Conservation (phyloP, 2,797 vertebrate species). For the Amphiprion clarkii region DNA sequence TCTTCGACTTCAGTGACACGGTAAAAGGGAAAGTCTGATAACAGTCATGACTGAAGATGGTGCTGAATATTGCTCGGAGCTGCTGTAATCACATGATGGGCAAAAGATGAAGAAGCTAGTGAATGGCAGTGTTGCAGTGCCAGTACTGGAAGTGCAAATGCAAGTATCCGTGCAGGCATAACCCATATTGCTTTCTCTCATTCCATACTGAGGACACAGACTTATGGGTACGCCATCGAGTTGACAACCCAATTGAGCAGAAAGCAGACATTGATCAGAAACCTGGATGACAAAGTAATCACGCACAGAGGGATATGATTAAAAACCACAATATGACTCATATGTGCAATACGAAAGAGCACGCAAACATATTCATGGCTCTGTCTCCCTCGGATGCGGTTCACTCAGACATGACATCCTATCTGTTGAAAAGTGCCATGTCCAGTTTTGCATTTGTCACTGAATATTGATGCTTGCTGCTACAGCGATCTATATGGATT, state of each 20-base stretch:
- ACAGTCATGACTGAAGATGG: not conserved
- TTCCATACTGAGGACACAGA: conserved; percentile 8
- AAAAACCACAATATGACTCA: conserved; percentile 8
- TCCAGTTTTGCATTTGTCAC: not conserved
- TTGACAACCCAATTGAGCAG: conserved; percentile 15
- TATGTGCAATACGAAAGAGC: not conserved
- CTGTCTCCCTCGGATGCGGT: not conserved
- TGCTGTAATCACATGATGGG: not conserved
- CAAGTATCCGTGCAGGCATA: not conserved
- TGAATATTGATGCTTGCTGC: conserved; percentile 3
- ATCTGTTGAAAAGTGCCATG: not conserved
- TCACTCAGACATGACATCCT: conserved; percentile 1
- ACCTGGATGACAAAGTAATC: conserved; percentile 14
- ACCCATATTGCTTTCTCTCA: not conserved
- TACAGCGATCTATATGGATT: not conserved
- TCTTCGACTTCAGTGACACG: not conserved
- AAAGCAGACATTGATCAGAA: conserved; percentile 23
- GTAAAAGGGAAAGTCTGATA: not conserved
- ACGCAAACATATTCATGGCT: not conserved
- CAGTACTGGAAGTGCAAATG: not conserved
- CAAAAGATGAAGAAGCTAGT: conserved; percentile 6
- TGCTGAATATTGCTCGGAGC: not conserved
- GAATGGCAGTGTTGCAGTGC: conserved; percentile 4
- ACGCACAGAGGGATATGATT: conserved; percentile 7
- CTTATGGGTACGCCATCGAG: conserved; percentile 2